Evolutionary conservation across 2,797 vertebrate species (phyloP).

Genomic region (Uromys caudimaculatus): DNA sequence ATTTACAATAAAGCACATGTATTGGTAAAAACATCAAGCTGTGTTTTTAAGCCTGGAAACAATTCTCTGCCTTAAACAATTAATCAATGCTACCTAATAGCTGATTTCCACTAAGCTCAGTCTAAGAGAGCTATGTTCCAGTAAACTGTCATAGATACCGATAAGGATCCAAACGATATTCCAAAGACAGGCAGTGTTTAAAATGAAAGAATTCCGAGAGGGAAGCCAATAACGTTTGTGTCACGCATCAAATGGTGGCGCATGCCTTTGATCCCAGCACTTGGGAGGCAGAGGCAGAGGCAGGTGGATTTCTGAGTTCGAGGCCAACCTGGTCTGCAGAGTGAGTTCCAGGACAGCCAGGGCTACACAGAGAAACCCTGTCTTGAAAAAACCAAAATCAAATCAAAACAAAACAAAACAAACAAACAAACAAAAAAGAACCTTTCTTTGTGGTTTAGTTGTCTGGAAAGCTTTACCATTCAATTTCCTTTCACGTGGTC

Average conservation of each 20-base stretch:
- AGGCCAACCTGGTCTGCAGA: too few species aligned
- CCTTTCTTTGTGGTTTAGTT: neutral
- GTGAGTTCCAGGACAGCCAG: too few species aligned
- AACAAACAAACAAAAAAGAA: too few species aligned
- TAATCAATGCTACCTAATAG: conserved; percentile 64
- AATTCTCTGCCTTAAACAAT: conserved; percentile 59
- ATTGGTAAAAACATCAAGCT: conserved; percentile 49
- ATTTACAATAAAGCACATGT: conserved; percentile 65
- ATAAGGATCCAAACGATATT: neutral
- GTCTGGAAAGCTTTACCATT: neutral
- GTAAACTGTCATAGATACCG: conserved; percentile 35
- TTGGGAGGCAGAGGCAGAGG: too few species aligned
- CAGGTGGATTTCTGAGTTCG: too few species aligned
- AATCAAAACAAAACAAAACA: too few species aligned
- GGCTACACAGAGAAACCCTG: too few species aligned
- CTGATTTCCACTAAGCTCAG: conserved; percentile 72
- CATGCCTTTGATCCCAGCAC: too few species aligned
- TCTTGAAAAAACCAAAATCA: too few species aligned
- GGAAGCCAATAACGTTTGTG: conserved; percentile 30
- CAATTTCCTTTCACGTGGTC: neutral
- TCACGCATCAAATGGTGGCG: too few species aligned
- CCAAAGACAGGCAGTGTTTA: conserved; percentile 7
- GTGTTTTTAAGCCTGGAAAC: conserved; percentile 65
- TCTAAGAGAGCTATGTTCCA: conserved; percentile 48
- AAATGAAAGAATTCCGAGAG: neutral